Conservation (phyloP, 1,140 invertebrate genomes). For the Paralvinella palmiformis region DNA sequence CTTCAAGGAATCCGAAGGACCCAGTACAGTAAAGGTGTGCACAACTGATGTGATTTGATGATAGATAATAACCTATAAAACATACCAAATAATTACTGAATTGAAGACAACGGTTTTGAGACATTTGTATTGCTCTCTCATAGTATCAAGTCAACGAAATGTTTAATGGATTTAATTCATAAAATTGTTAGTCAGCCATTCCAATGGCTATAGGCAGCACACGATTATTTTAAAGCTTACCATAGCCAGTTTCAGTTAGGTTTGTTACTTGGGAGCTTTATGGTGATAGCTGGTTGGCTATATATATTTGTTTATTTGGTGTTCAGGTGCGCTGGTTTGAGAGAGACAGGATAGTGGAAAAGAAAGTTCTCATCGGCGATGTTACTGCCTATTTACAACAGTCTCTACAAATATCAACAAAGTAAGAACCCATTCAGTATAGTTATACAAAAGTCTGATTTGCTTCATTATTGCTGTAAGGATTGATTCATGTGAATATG, state of each 20-base stretch:
- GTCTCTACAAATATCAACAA: slow-evolving; percentile 45
- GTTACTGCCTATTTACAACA: slow-evolving; percentile 52
- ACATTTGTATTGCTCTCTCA: too few relatives aligned
- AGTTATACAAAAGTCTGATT: background rate
- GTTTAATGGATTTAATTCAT: background rate
- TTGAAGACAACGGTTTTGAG: background rate
- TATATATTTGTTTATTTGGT: slow-evolving; percentile 26
- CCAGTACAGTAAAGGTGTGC: background rate
- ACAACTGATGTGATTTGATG: too few relatives aligned
- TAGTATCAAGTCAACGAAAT: background rate
- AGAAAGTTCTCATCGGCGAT: slow-evolving; percentile 55
- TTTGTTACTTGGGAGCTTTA: background rate
- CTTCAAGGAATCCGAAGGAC: background rate
- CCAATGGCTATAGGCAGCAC: background rate
- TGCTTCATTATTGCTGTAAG: background rate
- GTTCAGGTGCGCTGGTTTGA: slow-evolving; percentile 38
- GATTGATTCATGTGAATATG: background rate
- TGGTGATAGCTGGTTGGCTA: background rate
- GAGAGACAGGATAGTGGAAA: slow-evolving; percentile 57
- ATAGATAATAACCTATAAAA: too few relatives aligned
- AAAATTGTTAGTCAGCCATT: background rate
- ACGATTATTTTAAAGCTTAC: too few relatives aligned
- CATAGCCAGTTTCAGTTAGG: background rate
- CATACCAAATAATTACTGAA: too few relatives aligned
- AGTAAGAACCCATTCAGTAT: slow-evolving; percentile 21